Evolutionary conservation across 2,888 invertebrate species (phyloP).

Genomic region (Oligia fasciuncula): DNA sequence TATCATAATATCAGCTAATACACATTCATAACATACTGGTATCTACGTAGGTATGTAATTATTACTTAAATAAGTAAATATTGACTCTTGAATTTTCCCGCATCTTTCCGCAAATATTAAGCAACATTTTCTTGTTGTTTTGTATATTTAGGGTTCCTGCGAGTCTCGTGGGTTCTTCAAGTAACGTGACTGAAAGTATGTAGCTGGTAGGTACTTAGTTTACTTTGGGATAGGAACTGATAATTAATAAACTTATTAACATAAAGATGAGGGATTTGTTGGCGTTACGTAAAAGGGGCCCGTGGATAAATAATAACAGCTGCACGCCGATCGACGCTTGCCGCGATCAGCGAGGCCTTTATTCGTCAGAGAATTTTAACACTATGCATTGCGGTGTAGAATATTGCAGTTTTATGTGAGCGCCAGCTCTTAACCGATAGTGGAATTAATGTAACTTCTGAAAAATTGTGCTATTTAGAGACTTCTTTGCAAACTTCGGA

Average conservation of each 20-base stretch:
- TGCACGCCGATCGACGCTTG: too few species aligned
- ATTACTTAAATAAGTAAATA: slow-evolving; percentile 1
- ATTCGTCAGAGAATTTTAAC: too few species aligned
- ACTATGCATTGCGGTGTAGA: too few species aligned
- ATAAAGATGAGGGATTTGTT: not conserved
- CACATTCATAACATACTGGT: not conserved
- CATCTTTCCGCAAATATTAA: slow-evolving; percentile 29
- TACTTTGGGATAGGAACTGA: not conserved
- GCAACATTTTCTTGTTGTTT: slow-evolving; percentile 36
- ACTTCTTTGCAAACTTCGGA: too few species aligned
- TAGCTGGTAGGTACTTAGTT: not conserved
- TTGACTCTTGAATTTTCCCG: slow-evolving; percentile 3
- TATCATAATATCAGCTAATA: not conserved
- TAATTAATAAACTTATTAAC: not conserved
- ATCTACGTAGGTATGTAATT: not conserved
- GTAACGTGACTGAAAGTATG: slow-evolving; percentile 9
- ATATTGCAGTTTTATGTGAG: too few species aligned
- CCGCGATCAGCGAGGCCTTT: too few species aligned
- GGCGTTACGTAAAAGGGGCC: not conserved
- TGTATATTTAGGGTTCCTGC: slow-evolving; percentile 44
- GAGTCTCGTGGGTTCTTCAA: slow-evolving; percentile 16
- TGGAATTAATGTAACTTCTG: too few species aligned
- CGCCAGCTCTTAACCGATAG: too few species aligned
- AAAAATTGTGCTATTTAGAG: too few species aligned
- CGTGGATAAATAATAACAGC: too few species aligned